Evolutionary conservation across 2,797 vertebrate genomes (phyloP).

Genomic region (Poeciliopsis gracilis): DNA sequence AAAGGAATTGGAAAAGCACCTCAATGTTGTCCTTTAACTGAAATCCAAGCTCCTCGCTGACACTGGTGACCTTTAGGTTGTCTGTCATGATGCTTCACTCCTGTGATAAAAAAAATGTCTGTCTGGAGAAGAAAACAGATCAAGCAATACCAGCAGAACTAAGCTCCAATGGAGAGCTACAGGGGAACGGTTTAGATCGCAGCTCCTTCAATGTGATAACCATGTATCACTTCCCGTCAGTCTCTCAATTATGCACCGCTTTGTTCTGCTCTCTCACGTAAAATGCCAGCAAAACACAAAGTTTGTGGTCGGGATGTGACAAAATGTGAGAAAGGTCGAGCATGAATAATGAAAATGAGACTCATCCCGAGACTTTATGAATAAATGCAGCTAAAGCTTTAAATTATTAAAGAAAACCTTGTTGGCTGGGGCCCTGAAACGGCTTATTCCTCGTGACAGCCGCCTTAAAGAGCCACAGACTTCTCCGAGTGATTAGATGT

Average conservation of each 20-base stretch:
- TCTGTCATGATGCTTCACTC: not conserved
- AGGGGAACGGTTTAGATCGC: not conserved
- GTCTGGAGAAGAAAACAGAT: not conserved
- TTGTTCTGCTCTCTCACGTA: not conserved
- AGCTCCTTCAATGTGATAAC: not conserved
- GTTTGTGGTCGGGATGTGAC: not conserved
- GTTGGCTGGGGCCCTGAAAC: not conserved
- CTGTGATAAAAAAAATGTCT: not conserved
- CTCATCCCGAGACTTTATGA: not conserved
- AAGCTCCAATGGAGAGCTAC: not conserved
- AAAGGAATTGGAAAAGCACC: too few species aligned
- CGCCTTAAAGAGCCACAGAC: not conserved
- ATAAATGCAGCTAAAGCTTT: not conserved
- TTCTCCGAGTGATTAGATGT: conserved; percentile 12
- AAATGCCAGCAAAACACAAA: not conserved
- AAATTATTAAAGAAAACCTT: conserved; percentile 4
- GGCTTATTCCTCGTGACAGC: conserved; percentile 1
- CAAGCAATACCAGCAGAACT: not conserved
- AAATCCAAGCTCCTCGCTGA: not conserved
- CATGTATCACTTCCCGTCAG: not conserved
- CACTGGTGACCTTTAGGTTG: not conserved
- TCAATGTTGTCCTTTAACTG: not conserved
- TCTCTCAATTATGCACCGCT: not conserved
- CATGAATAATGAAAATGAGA: not conserved
- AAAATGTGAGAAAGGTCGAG: not conserved